phyloP scores from a whole-genome alignment of 2,888 invertebrate species.

The Athalia rosae region DNA sequence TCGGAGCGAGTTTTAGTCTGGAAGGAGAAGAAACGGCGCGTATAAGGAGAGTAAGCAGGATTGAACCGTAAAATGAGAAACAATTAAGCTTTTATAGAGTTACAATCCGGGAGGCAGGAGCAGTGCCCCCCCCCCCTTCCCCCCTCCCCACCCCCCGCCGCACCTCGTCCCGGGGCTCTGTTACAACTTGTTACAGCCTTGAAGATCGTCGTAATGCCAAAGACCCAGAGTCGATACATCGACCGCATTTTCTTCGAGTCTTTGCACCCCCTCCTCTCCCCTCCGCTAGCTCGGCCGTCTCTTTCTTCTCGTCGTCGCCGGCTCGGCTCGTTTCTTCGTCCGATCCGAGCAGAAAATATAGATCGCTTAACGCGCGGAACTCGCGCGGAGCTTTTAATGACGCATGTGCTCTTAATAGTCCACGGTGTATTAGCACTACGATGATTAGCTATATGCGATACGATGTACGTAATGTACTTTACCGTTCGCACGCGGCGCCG shows the following conservation, averaged over 20 bases:
- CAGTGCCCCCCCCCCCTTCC: slow-evolving; percentile 31
- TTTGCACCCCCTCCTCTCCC: slow-evolving; percentile 14
- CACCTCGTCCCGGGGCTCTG: slow-evolving; percentile 49
- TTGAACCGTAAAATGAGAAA: slow-evolving; percentile 70
- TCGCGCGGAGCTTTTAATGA: slow-evolving; percentile 30
- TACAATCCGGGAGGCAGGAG: slow-evolving; percentile 59
- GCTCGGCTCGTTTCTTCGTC: neutral
- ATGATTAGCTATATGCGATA: neutral
- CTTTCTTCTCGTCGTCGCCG: neutral
- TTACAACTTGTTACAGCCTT: slow-evolving; percentile 64
- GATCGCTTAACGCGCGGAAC: slow-evolving; percentile 10
- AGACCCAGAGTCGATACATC: slow-evolving; percentile 29
- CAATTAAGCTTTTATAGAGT: slow-evolving; percentile 70
- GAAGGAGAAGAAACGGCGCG: slow-evolving; percentile 46
- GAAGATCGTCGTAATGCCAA: slow-evolving; percentile 58
- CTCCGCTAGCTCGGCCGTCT: neutral
- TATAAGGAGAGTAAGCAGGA: slow-evolving; percentile 58
- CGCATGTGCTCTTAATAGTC: slow-evolving; percentile 30
- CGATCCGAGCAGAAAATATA: slow-evolving; percentile 19
- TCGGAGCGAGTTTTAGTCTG: neutral
- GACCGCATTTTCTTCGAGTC: slow-evolving; percentile 27
- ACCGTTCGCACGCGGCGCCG: neutral
- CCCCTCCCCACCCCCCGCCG: slow-evolving; percentile 38
- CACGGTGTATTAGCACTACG: slow-evolving; percentile 28
- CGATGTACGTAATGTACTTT: neutral